Evolutionary conservation across 2,888 invertebrate genomes (phyloP).

Genomic region (Sinelater perroti): DNA sequence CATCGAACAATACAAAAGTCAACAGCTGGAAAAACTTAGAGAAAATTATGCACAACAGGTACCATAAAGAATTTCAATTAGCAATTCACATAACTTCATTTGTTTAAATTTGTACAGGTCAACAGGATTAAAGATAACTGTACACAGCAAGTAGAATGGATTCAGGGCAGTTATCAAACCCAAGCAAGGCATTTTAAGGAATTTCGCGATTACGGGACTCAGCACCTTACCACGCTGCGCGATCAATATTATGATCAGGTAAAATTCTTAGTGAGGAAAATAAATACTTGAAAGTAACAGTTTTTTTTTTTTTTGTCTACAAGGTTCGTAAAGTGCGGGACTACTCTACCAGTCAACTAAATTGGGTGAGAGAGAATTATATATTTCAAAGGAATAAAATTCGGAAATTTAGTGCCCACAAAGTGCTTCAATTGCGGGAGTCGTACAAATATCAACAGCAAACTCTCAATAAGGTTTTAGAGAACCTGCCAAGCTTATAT

Average conservation of each 20-base stretch:
- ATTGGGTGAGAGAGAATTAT: slow-evolving; percentile 95
- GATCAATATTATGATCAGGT: slow-evolving; percentile 96
- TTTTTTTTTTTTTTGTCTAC: slow-evolving; percentile 51
- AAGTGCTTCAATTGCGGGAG: slow-evolving; percentile 86
- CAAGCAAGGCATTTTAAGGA: slow-evolving; percentile 88
- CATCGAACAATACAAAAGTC: slow-evolving; percentile 89
- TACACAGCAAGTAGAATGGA: slow-evolving; percentile 92
- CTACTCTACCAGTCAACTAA: slow-evolving; percentile 89
- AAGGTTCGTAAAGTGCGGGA: slow-evolving; percentile 92
- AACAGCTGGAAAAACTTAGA: slow-evolving; percentile 85
- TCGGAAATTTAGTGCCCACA: slow-evolving; percentile 92
- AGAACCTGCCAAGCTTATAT: slow-evolving; percentile 89
- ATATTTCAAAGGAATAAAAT: slow-evolving; percentile 94
- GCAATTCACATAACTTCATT: slow-evolving; percentile 15
- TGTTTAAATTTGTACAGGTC: slow-evolving; percentile 62
- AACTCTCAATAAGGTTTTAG: slow-evolving; percentile 91
- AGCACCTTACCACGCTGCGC: slow-evolving; percentile 82
- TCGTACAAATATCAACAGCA: slow-evolving; percentile 97
- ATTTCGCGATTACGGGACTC: slow-evolving; percentile 90
- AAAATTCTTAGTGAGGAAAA: neutral
- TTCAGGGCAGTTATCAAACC: slow-evolving; percentile 88
- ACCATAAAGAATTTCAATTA: slow-evolving; percentile 44
- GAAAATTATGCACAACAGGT: slow-evolving; percentile 94
- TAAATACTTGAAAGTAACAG: neutral
- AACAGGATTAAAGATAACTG: slow-evolving; percentile 93